phyloP scores from a whole-genome alignment of 1,140 invertebrate genomes.

The Euschistus heros region DNA sequence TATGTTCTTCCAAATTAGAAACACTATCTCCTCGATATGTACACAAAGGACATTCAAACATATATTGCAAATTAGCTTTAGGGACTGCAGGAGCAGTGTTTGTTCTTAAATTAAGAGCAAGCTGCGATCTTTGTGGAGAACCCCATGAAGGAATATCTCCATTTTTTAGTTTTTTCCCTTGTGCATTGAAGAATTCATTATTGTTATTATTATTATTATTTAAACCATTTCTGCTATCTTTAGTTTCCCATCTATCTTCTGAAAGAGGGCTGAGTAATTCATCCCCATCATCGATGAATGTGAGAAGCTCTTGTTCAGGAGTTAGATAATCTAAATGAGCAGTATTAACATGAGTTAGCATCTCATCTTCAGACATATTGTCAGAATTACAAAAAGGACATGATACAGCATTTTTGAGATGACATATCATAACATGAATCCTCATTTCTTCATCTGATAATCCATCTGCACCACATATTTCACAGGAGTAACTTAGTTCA shows the following conservation, averaged over 20 bases:
- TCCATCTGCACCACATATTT: conserved; percentile 69
- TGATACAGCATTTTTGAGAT: conserved; percentile 60
- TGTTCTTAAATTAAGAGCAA: conserved; percentile 40
- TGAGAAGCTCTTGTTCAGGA: conserved; percentile 43
- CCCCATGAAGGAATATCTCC: conserved; percentile 35
- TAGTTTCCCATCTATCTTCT: conserved; percentile 31
- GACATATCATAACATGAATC: conserved; percentile 59
- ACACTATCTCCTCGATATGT: conserved; percentile 63
- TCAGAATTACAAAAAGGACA: conserved; percentile 74
- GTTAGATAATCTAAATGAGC: conserved; percentile 70
- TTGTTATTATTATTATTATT: conserved; percentile 42
- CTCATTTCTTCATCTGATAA: conserved; percentile 68
- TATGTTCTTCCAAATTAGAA: conserved; percentile 65
- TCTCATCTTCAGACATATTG: conserved; percentile 57
- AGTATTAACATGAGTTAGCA: conserved; percentile 65
- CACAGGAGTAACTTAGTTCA: conserved; percentile 50
- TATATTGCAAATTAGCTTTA: conserved; percentile 34
- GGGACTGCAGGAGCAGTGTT: conserved; percentile 36
- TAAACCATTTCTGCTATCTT: conserved; percentile 30
- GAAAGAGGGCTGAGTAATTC: conserved; percentile 28
- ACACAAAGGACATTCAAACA: conserved; percentile 65
- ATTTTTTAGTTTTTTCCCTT: conserved; percentile 17
- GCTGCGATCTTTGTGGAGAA: conserved; percentile 41
- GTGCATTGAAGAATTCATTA: conserved; percentile 33
- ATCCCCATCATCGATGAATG: conserved; percentile 41